These are phyloP conservation scores for Drosophila erecta DNA, from an alignment of 1,140 invertebrate genomes.

Conservation along the genomic window DNA sequence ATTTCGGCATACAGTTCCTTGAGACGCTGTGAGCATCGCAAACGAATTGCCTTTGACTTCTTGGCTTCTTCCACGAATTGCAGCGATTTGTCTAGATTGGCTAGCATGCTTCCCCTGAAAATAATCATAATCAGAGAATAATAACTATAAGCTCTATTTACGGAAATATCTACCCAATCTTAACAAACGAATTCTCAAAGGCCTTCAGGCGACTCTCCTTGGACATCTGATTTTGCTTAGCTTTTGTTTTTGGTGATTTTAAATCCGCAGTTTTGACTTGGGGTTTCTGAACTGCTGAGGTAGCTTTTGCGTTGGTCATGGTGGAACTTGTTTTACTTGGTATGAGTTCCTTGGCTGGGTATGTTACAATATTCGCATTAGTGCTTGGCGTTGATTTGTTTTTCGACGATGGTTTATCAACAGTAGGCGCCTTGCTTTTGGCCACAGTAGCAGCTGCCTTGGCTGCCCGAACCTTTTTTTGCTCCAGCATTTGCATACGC, in stretches of 20 bases:
- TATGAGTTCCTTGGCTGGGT: background rate
- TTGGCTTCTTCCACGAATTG: constrained; percentile 68
- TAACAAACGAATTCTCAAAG: constrained; percentile 69
- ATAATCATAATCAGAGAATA: background rate
- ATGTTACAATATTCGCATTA: background rate
- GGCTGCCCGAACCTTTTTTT: constrained; percentile 39
- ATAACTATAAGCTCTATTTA: background rate
- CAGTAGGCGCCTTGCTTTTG: background rate
- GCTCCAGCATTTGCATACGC: constrained; percentile 78
- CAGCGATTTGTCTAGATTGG: constrained; percentile 70
- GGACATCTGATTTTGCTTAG: constrained; percentile 10
- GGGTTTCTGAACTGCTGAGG: background rate
- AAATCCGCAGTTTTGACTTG: background rate
- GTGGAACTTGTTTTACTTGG: background rate
- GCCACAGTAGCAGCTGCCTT: constrained; percentile 3
- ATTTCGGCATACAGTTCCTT: constrained; percentile 69
- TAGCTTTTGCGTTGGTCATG: constrained; percentile 3
- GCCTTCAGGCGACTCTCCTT: constrained; percentile 60
- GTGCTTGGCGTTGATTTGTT: background rate
- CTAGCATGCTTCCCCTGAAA: constrained; percentile 62
- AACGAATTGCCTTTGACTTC: constrained; percentile 57
- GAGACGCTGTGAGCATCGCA: constrained; percentile 59
- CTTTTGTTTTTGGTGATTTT: constrained; percentile 1
- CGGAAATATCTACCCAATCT: constrained; percentile 67
- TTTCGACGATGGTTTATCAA: background rate